Base-by-base conservation (phyloP, 2,113 vertebrate genomes). In the Nestor notabilis region DNA sequence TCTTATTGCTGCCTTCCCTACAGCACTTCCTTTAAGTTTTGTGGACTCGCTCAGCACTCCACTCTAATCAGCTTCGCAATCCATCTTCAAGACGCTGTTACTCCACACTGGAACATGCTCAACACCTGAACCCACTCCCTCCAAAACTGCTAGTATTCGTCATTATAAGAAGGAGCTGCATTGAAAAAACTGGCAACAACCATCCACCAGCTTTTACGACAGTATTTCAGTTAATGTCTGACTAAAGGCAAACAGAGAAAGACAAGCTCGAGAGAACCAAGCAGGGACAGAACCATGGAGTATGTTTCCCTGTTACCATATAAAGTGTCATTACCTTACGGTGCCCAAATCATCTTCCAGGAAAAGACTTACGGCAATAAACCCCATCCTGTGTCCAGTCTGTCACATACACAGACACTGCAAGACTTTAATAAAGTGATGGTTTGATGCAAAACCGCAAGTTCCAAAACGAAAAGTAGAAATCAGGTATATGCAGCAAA, bases 11-110 rank as follows among this genome's bases (percentile, higher is more conserved):
- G 70, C 85, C 41, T 68, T 60, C n/a, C 49, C 46, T 37, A 3
- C 0, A 0, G 35, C 39, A 17, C 35, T 47, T 66, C 47, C 47
- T 78, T 25, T 0, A 0, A 49, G 39, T 41, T 85, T 35, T 2
- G 4, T 9, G 55, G 70, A 50, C 47, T 64, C 1, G 0, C 52
- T 52, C 49, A 39, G 44, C 23, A 4, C 41, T 76, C n/a, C 1
- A 2, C 21, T 55, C 46, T 28, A 37, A 49, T 5, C 81, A 50
- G 60, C 50, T 72, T 52, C 47, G 66, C 65, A 37, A 47, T 77
- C 63, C 53, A 19, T 58, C 78, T 60, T 39, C 49, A 35, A 9
- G 33, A 52, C 23, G 10, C 52, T 35, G 24, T 49, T 29, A 2
- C 61, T 52, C 9, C 66, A n/a, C 33, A 9, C 47, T 18, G 53